Evolutionary conservation across 2,113 vertebrate species (phyloP).

Genomic region (Crotalus helleri): DNA sequence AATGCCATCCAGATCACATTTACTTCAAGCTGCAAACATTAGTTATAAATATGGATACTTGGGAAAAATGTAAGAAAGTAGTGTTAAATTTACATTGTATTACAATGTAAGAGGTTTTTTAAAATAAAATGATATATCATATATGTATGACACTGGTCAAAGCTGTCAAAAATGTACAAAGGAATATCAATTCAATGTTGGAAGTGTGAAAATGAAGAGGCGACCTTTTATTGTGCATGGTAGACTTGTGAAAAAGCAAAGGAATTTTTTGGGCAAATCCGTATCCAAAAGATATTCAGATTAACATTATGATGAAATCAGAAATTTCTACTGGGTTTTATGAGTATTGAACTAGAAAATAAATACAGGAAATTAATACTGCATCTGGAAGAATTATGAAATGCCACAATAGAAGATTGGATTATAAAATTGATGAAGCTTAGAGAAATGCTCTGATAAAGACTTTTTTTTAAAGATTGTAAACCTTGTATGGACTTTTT

Average conservation of each 20-base stretch:
- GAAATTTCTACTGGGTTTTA: background rate
- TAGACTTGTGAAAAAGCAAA: background rate
- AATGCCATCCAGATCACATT: background rate
- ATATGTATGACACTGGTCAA: background rate
- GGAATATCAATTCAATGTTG: background rate
- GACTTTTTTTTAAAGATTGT: background rate
- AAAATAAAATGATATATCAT: background rate
- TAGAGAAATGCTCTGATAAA: background rate
- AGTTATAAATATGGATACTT: background rate
- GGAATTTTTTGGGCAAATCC: background rate
- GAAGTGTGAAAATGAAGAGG: background rate
- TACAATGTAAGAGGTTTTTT: background rate
- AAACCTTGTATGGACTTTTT: background rate
- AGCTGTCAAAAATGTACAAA: background rate
- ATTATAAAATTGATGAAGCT: background rate
- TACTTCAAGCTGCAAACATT: background rate
- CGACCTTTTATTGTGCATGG: background rate
- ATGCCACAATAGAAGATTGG: background rate
- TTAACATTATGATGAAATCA: background rate
- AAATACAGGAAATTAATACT: background rate
- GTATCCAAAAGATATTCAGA: background rate
- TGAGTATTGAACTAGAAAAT: background rate
- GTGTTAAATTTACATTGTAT: background rate
- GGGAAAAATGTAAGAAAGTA: background rate
- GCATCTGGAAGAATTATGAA: background rate